Base-by-base conservation (phyloP, 2,113 vertebrate species). In the Oryzias celebensis region DNA sequence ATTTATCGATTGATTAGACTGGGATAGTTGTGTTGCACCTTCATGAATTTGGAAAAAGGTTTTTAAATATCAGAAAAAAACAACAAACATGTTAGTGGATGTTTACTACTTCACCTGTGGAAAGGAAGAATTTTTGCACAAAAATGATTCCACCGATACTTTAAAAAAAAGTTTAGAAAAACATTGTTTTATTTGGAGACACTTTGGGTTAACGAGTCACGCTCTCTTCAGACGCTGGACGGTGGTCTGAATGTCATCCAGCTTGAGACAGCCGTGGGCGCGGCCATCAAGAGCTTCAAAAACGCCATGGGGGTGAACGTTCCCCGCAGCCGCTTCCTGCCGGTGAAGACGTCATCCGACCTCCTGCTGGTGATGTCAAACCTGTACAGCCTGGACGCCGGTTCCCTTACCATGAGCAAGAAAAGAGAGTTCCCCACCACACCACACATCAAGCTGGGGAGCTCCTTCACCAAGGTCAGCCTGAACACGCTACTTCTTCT, bases 361-460 rank as follows among this genome's bases (percentile, higher is more conserved):
- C 94, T 99, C 55, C 77, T 99, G 82, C 93, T 99, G 41, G 96
- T 98, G 76, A 99, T 99, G 96, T 98, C 96, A 1, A 99, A 98
- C 81, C 81, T 99, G 62, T 99, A 98, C 63, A 98, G 94, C 87
- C 91, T 99, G 89, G 94, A 97, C 1, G 96, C 95, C 2, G 97
- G 97, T 0, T 98, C 97, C 17, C 78, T 99, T 63, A 99, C 94
- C 2, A 99, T 99, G 97, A 99, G 96, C 58, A 91, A 94, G 81
- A 94, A 93, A 87, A 90, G 97, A 0, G 96, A 99, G 86, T 99
- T 99, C 71, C 94, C 91, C 62, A 94, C 92, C 22, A 97, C 98
- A 50, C 97, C 97, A 16, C 93, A 98, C 42, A 94, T 97, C 71
- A 99, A 99, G 71, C 92, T 99, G 89, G 97, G 97, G 62, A 96